Evolutionary conservation across 2,888 invertebrate species (phyloP), one percentile per base, ranked within the genome.

Genomic region (Meteorus colon): DNA sequence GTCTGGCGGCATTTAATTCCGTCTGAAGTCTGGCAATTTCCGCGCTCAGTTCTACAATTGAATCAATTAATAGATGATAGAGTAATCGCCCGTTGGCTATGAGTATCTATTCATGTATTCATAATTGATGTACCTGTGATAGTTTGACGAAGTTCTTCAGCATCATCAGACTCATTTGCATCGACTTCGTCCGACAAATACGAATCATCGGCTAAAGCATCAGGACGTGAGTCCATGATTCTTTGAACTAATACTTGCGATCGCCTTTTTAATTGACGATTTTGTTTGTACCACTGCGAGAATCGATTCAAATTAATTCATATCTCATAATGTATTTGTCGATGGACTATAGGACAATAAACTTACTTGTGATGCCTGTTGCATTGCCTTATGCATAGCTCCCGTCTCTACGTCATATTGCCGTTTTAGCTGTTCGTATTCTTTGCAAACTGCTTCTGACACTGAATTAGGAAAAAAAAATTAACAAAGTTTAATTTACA

Each of bases 371-470:
- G 89, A 87, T 29, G 94, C 94, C 77, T 94, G 94, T 78, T 93
- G 93, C 91, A 94, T 92, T 69, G 94, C 94, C 90, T 94, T 94
- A 81, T 94, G 93, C 94, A 94, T 94, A 68, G 94, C 94, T 3
- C 92, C 93, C 0, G 94, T 92, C 85, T 95, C 95, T 51, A 94
- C 92, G 81, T 95, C 94, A 87, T 94, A 94, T 89, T 94, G 93
- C 86, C 93, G 93, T 87, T 93, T 93, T 45, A 95, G 90, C 86
- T 93, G 93, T 87, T 95, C 94, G 89, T 95, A 95, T 87, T 95
- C 95, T 77, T 92, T 92, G 89, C 94, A 95, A 55, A 93, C 90
- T 81, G 93, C 93, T 90, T 95, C 94, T 10, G 95, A 95, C 66
- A 94, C 95, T 86, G 89, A 88, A 73, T 75, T 45, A 79, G 79